Evolutionary conservation across 2,113 vertebrate genomes (phyloP).

Genomic region (Phyllostomus hastatus): DNA sequence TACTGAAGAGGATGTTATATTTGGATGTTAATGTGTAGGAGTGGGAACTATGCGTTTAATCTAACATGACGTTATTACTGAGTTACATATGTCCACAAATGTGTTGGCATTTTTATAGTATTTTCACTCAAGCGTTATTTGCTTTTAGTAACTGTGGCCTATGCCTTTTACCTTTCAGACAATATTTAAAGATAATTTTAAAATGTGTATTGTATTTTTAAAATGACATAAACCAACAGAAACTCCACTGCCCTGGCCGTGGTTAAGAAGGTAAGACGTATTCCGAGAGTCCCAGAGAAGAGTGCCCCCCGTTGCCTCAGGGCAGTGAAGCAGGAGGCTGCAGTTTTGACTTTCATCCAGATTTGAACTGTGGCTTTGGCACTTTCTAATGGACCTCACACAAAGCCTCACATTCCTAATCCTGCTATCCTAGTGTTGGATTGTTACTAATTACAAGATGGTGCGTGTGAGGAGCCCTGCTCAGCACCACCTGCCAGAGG

Average conservation of each 20-base stretch:
- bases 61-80: neutral
- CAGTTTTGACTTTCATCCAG: neutral
- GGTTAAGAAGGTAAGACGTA: neutral
- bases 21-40: neutral
- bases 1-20: neutral
- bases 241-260: neutral
- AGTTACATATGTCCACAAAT: neutral
- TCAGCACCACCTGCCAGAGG: neutral
- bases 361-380: neutral
- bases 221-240: neutral
- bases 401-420: neutral
- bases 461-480: neutral
- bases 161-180: neutral
- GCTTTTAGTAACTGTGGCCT: neutral
- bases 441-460: neutral
- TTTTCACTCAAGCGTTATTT: neutral
- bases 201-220: neutral
- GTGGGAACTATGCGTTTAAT: neutral
- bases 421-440: accelerated
- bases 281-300: neutral
- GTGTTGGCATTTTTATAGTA: neutral
- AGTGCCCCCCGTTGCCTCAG: neutral
- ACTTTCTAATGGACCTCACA: neutral
- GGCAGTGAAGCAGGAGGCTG: neutral
- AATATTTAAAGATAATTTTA: neutral